A percentile compares a stretch with the other conserved stretches of the same genome.
Evolutionary conservation across 2,888 invertebrate genomes (phyloP).

Genomic region (Cistogaster globosa): DNA sequence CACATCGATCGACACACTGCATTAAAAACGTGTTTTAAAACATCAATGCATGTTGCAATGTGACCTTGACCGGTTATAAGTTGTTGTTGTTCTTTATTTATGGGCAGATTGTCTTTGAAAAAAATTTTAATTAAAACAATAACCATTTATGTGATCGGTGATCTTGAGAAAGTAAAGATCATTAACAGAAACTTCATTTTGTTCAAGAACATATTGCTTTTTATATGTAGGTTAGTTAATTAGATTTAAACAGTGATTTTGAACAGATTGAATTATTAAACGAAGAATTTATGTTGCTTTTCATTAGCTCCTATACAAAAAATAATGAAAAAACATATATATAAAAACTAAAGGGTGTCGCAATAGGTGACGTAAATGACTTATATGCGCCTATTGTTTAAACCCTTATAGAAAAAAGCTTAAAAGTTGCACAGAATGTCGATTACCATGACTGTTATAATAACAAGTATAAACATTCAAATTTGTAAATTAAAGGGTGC

Average conservation of each 20-base stretch:
- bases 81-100: slow-evolving; percentile 36
- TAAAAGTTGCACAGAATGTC: no score
- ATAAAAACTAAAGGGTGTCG: no score
- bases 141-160: slow-evolving; percentile 38
- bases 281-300: neutral
- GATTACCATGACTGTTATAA: no score
- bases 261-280: neutral
- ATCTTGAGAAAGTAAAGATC: slow-evolving; percentile 66
- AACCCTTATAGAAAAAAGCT: no score
- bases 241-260: neutral
- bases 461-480: no score
- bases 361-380: no score
- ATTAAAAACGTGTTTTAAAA: slow-evolving; percentile 27
- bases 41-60: slow-evolving; percentile 47
- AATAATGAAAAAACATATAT: no score
- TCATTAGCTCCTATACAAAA: no score
- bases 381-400: no score
- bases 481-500: no score
- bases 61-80: slow-evolving; percentile 68
- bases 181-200: slow-evolving; percentile 22
- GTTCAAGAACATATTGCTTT: slow-evolving; percentile 15
- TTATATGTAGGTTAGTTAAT: neutral
- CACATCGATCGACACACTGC: slow-evolving; percentile 3
- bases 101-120: slow-evolving; percentile 49
- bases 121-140: slow-evolving; percentile 50